Evolutionary conservation across 2,113 vertebrate species (phyloP).

Genomic region (Sterna hirundo): DNA sequence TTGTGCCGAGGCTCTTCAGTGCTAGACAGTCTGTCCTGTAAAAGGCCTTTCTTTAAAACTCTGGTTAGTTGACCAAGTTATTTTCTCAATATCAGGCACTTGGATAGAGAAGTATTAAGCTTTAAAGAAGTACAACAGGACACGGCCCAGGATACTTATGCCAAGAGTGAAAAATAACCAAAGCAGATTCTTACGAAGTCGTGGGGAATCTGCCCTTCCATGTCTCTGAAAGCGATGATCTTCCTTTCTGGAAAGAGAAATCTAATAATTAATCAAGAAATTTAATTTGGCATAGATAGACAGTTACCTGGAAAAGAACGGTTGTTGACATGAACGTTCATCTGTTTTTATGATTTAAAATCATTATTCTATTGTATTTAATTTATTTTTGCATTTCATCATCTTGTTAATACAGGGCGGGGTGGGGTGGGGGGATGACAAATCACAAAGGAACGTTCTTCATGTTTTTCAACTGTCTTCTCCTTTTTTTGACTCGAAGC

Average conservation of each 20-base stretch:
- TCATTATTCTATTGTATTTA: background rate
- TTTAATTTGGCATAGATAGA: background rate
- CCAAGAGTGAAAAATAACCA: background rate
- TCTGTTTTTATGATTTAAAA: background rate
- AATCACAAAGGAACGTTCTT: background rate
- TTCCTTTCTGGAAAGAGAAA: background rate
- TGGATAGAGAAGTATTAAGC: background rate
- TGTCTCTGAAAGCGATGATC: background rate
- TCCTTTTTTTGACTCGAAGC: background rate
- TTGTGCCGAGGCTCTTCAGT: background rate
- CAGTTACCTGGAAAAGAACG: background rate
- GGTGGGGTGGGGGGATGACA: background rate
- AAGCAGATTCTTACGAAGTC: background rate
- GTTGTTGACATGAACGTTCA: background rate
- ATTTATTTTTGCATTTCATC: background rate
- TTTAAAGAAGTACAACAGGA: background rate
- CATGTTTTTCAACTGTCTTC: background rate
- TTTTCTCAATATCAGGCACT: background rate
- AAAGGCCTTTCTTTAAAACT: background rate
- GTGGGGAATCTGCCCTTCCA: background rate
- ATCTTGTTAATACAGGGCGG: background rate
- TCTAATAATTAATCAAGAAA: background rate
- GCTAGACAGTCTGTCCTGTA: background rate
- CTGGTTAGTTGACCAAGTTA: background rate
- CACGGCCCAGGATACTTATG: background rate